Conservation (phyloP, 1,140 invertebrate genomes). For the Sesamia nonagrioides region DNA sequence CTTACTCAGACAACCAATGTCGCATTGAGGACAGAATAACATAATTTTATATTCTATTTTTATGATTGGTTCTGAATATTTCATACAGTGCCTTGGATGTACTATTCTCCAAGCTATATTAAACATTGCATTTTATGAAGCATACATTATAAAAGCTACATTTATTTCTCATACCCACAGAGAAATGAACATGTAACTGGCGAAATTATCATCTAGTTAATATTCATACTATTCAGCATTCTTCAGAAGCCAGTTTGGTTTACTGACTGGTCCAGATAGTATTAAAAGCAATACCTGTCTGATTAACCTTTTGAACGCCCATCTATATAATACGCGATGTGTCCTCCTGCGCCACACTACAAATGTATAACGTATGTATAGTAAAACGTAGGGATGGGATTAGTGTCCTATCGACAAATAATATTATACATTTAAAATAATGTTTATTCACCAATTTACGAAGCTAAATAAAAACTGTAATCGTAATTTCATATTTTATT, state of each 20-base stretch:
- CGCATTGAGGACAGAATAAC: conserved; percentile 21
- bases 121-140: not conserved
- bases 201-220: conserved; percentile 67
- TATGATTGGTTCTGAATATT: not conserved
- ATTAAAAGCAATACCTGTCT: conserved; percentile 71
- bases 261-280: conserved; percentile 70
- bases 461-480: no score
- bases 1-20: not conserved
- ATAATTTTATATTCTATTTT: not conserved
- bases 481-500: no score
- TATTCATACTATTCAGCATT: conserved; percentile 68
- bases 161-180: not conserved
- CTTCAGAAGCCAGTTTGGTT: conserved; percentile 55
- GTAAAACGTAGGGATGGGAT: no score
- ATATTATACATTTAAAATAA: no score
- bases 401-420: no score
- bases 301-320: no score
- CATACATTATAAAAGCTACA: not conserved
- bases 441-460: no score
- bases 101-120: not conserved
- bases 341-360: no score
- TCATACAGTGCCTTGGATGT: not conserved
- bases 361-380: no score
- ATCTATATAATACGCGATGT: no score
- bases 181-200: conserved; percentile 42